Conservation (phyloP, 2,888 invertebrate species). For the Crepidodera aurea region DNA sequence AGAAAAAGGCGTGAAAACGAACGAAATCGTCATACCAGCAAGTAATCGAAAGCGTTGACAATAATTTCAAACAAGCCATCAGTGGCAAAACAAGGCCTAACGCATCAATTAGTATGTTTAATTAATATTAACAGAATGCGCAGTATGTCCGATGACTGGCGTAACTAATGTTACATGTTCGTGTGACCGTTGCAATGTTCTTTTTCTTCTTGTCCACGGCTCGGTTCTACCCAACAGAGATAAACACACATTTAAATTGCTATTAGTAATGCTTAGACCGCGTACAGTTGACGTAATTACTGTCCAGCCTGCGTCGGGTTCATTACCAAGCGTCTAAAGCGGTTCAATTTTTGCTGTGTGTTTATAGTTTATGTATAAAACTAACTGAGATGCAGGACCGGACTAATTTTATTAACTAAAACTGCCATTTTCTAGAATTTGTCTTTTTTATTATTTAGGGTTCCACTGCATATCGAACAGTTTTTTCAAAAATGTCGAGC, state of each 20-base stretch:
- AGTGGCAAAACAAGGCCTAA: slow-evolving; percentile 28
- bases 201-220: slow-evolving; percentile 8
- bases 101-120: slow-evolving; percentile 43
- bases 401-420: neutral
- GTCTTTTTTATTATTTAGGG: too few relatives aligned
- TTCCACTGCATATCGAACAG: too few relatives aligned
- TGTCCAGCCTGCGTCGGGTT: slow-evolving; percentile 40
- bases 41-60: neutral
- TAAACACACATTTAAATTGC: slow-evolving; percentile 50
- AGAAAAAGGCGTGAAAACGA: too few relatives aligned
- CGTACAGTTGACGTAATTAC: slow-evolving; percentile 49
- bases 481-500: too few relatives aligned
- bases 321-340: slow-evolving; percentile 32
- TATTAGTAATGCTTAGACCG: slow-evolving; percentile 48
- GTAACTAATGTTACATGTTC: slow-evolving; percentile 45
- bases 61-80: neutral
- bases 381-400: neutral
- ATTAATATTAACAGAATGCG: slow-evolving; percentile 34
- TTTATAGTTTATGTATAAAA: neutral
- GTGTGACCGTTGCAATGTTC: slow-evolving; percentile 32
- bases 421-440: too few relatives aligned
- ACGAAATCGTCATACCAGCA: too few relatives aligned
- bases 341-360: slow-evolving; percentile 1
- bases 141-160: slow-evolving; percentile 36
- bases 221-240: slow-evolving; percentile 20